A percentile compares a stretch with the other conserved stretches of the same genome.
These are phyloP conservation scores for Heloderma charlesbogerti DNA, from an alignment of 2,113 vertebrate species.

Conservation along the genomic window DNA sequence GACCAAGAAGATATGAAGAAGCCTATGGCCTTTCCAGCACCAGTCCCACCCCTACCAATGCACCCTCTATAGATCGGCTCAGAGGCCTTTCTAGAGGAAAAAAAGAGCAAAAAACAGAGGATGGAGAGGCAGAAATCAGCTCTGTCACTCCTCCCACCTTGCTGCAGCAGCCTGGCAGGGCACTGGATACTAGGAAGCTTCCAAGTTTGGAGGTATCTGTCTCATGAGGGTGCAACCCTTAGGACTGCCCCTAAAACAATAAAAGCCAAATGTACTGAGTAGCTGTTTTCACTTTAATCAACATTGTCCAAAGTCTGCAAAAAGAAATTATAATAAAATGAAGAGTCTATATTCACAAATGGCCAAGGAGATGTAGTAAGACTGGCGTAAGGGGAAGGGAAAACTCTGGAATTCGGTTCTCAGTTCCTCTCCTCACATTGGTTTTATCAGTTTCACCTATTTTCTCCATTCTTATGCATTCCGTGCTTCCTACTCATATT, in stretches of 20 bases:
- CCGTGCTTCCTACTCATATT: not conserved
- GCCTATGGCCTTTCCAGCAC: no score
- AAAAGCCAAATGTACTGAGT: not conserved
- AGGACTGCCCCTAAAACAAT: not conserved
- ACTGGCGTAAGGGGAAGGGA: not conserved
- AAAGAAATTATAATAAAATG: conserved; percentile 13
- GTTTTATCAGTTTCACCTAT: not conserved
- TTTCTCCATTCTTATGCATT: not conserved
- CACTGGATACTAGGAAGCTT: no score
- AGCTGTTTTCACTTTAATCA: not conserved
- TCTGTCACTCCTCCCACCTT: no score
- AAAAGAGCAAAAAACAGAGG: no score
- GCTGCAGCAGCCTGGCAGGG: no score
- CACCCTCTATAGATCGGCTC: no score
- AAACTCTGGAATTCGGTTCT: not conserved
- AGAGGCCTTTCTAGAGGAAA: no score
- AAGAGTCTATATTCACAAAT: not conserved
- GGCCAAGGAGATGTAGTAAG: not conserved
- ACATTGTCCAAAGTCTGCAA: not conserved
- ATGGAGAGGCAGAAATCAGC: no score
- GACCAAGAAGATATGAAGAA: no score
- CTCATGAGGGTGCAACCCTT: no score
- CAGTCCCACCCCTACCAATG: no score
- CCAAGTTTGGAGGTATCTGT: no score
- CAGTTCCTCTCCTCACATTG: not conserved